Base-by-base conservation (phyloP, 1,140 invertebrate genomes). In the Diabrotica virgifera region DNA sequence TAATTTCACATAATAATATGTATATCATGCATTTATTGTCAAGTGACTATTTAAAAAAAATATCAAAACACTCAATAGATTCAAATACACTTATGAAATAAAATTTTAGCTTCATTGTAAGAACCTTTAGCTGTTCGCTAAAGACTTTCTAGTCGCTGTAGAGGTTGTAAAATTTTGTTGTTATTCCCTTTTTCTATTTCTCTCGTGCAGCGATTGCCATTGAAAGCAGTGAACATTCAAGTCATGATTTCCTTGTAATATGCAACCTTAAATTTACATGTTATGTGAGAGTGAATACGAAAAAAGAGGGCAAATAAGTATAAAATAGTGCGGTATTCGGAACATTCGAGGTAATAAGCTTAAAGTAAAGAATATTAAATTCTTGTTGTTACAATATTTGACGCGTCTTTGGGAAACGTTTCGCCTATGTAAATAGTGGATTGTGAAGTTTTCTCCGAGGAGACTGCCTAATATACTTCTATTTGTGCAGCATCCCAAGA, bases 281-380 rank as follows among this genome's bases (percentile, higher is more conserved):
- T 59, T 59, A 50, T 59, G 37, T 59, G 14, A 59, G 58, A 59
- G 12, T 38, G 40, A 50, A 59, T 37, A 59, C 13, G 12, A 59
- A 59, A 46, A 59, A 50, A 59, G 58, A 59, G 50, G 35, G 14
- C 37, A 36, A 57, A 36, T 37, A 57, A 11, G 36, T 37, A 59
- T 36, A 59, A n/a, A 59, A 40, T 59, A 35, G 13, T 59, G 58
- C 14, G 58, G 58, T 59, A 59, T 59, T 59, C 58, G 50, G 12
- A 38, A 14, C 24, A 59, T 59, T 59, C 37, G 58, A 59, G 58
- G 58, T 59, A 58, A 58, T 58, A 58, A 58, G 56, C 56, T 58
- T 40, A 35, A 35, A 58, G 35, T 58, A 51, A 59, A 59, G 37
- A 46, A 59, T 59, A 59, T 59, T 50, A 59, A 38, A 59, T 59